Evolutionary conservation across 1,140 invertebrate species (phyloP), one percentile per base, ranked within the genome.

Genomic region (Sitobion miscanthi): DNA sequence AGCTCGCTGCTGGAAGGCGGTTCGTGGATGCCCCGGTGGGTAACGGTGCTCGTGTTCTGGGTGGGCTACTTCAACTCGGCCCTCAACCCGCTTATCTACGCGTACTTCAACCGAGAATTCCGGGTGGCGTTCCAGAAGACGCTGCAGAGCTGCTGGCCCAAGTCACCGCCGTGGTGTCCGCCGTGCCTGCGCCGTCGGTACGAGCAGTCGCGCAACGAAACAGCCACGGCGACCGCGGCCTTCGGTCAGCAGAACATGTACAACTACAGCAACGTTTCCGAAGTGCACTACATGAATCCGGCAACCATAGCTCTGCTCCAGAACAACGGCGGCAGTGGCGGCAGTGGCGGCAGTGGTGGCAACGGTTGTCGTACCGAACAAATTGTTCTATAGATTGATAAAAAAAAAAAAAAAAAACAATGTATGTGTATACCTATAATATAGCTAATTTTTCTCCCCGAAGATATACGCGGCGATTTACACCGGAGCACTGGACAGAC

Each of bases 31-130:
- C 97, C 97, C 0, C 96, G 96, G 1, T 95, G 97, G 8, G 96
- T 99, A 23, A 98, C 98, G 6, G 97, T 97, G 1, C 96, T 97
- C 3, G 96, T 99, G 21, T 99, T 99, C 96, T 99, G 99, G 99
- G 97, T 99, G 35, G 99, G 99, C 8, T 99, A 99, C 96, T 98
- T 99, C 96, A 99, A 99, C 96, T 99, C 98, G 42, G 98, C 98
- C n/a, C 96, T 99, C 42, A 99, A 99, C 95, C 98, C 98, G 1
- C 96, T 99, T 93, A 99, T 99, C 95, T 99, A 99, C 96, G 98
- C 98, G 35, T 99, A 99, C 95, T 99, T 99, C 96, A 99, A 99
- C 95, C 96, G 98, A 83, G 99, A 99, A 95, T 99, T 99, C 95
- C 96, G 98, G 94, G 97, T 97, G 82, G 98, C 98, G 3, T 99